These are phyloP conservation scores for Eubasilissa splendida DNA, from an alignment of 2,888 invertebrate species.

Conservation along the genomic window DNA sequence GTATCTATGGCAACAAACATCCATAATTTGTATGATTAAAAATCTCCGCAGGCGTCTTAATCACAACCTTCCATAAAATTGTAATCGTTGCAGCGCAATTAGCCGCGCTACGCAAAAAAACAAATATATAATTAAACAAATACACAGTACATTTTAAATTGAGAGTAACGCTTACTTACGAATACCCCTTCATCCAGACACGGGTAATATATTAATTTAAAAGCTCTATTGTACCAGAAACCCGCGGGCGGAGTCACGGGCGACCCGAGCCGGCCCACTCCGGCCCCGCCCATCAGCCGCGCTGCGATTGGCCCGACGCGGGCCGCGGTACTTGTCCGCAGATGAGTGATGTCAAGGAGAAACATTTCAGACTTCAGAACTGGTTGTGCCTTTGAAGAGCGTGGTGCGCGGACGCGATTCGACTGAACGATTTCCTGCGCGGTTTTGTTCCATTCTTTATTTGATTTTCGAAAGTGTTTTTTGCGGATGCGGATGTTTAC, in stretches of 20 bases:
- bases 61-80: no score
- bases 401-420: slow-evolving; percentile 14
- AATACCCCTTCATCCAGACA: not conserved
- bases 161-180: not conserved
- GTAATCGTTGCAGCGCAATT: not conserved
- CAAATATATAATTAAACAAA: not conserved
- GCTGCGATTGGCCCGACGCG: slow-evolving; percentile 12
- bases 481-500: not conserved
- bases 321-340: not conserved
- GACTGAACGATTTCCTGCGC: not conserved
- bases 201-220: not conserved
- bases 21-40: no score
- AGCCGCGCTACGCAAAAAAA: not conserved
- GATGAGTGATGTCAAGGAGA: slow-evolving; percentile 24
- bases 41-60: no score
- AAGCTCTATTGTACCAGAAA: not conserved
- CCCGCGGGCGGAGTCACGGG: not conserved
- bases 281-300: not conserved
- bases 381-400: slow-evolving; percentile 25
- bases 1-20: no score
- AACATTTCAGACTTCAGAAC: slow-evolving; percentile 30
- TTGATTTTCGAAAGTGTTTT: not conserved
- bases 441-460: not conserved
- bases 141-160: not conserved
- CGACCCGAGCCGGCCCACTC: not conserved